Evolutionary conservation across 2,888 invertebrate species (phyloP), one percentile per base, ranked within the genome.

Genomic region (Gastrophysa polygoni): DNA sequence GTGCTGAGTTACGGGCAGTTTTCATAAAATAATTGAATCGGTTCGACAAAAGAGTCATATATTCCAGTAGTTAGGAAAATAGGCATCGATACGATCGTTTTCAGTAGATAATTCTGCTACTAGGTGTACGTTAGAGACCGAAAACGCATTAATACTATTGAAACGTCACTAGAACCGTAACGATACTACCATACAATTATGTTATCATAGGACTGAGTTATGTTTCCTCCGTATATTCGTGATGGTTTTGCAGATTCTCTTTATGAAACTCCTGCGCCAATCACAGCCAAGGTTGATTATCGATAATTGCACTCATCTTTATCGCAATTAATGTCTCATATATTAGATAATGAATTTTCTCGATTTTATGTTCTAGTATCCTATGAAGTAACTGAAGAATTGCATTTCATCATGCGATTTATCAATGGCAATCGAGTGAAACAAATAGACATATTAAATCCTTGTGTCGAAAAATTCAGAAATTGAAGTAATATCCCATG

Each of bases 121-220:
- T 57, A 46, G 58, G 43, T 57, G 51, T 59, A 56, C 29, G 32
- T 56, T 46, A 49, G n/a, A 46, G 56, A 11, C 47, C 50, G 46
- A 61, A 61, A 61, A 56, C 32, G 18, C 52, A 59, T 63, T 59
- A 60, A 63, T 60, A 57, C 44, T 61, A 64, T 64, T 61, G 57
- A 61, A 54, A 64, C 58, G 64, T 64, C 64, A 55, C 46, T 44
- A 46, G 50, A 17, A 54, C 18, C 32, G 49, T 61, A 59, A 57
- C 21, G 44, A 14, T 46, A 34, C 16, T 59, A 46, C 57, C 47
- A 46, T 62, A 64, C 63, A 67, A 67, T 67, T 62, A 67, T 64
- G 63, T 62, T 61, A 63, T 66, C 63, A 63, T 61, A 61, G 17
- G 55, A 38, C 49, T 16, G 59, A 63, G 61, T 66, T 63, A 66